Conservation (phyloP, 2,888 invertebrate genomes). For the Hoplodrina ambigua region DNA sequence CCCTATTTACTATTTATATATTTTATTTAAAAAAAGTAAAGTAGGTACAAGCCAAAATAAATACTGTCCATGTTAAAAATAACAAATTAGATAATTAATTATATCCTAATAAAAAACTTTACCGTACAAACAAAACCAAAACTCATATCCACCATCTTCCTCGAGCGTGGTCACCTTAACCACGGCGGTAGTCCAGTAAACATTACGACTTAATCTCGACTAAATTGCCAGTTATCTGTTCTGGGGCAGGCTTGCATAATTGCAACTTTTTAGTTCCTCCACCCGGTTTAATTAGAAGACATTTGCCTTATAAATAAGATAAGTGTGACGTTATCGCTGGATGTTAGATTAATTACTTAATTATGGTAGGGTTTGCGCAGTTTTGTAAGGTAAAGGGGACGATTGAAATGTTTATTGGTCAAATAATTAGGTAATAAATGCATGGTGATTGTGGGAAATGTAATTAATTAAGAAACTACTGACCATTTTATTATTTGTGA, state of each 20-base stretch:
- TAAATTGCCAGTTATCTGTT: slow-evolving; percentile 82
- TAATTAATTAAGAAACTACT: background rate
- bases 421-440: background rate
- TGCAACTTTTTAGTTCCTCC: slow-evolving; percentile 70
- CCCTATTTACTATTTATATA: no score
- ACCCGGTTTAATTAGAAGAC: slow-evolving; percentile 69
- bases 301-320: slow-evolving; percentile 59
- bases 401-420: background rate
- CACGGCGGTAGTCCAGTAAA: slow-evolving; percentile 75
- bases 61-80: background rate
- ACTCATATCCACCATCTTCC: slow-evolving; percentile 14
- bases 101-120: no score
- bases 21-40: no score
- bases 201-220: slow-evolving; percentile 84
- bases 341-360: slow-evolving; percentile 57
- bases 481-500: background rate
- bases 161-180: slow-evolving; percentile 59
- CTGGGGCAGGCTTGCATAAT: slow-evolving; percentile 75
- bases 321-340: slow-evolving; percentile 48
- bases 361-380: slow-evolving; percentile 33
- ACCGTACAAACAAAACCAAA: background rate
- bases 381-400: background rate
- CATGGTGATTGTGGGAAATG: background rate
- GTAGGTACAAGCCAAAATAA: background rate
- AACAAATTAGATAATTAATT: no score